Conservation (phyloP, 2,797 vertebrate species). For the Pempheris klunzingeri region DNA sequence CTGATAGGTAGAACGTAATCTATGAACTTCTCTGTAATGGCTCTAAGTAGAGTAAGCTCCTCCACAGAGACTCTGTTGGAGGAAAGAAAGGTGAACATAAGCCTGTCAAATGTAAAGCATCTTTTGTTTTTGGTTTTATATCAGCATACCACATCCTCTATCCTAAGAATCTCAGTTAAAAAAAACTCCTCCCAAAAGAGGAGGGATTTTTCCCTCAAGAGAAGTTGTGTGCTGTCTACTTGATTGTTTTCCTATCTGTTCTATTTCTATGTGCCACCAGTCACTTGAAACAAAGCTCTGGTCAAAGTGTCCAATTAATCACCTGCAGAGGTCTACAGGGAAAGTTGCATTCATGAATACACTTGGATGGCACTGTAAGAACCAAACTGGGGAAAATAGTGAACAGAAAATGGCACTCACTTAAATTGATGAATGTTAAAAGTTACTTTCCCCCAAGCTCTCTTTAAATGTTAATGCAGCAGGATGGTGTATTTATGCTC, state of each 20-base stretch:
- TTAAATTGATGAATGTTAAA: background rate
- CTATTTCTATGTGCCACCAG: background rate
- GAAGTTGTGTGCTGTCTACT: background rate
- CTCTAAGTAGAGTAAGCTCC: background rate
- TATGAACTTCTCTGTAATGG: no score
- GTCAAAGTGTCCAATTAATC: conserved; percentile 8
- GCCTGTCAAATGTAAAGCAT: no score
- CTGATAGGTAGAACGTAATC: background rate
- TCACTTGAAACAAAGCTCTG: background rate
- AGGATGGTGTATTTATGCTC: background rate
- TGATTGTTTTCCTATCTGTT: background rate
- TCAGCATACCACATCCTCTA: background rate
- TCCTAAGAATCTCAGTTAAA: background rate
- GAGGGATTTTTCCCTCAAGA: background rate
- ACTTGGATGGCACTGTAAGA: background rate
- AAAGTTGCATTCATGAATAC: background rate
- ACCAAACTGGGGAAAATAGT: background rate
- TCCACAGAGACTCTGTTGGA: no score
- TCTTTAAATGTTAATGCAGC: background rate
- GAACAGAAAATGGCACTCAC: background rate
- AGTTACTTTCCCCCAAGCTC: background rate
- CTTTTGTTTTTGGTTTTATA: no score
- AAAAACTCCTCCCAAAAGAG: background rate
- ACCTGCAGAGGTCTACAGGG: background rate
- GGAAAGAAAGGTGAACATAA: no score